Conservation (phyloP, 2,113 vertebrate species). For the Nothobranchius kuhntae region DNA sequence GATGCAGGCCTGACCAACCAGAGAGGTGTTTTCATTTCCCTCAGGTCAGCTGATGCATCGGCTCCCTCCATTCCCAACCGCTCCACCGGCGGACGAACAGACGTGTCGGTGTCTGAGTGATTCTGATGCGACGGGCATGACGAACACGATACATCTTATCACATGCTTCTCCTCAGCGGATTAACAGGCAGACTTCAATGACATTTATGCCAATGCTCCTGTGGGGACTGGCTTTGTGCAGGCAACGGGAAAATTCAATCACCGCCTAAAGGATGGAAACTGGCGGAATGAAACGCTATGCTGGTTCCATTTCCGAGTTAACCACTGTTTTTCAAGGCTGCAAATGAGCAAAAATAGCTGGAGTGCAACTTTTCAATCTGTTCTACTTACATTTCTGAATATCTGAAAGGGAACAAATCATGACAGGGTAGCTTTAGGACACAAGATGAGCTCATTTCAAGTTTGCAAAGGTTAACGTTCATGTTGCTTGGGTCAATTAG, state of each 20-base stretch:
- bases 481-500: too few species aligned
- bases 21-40: constrained; percentile 55
- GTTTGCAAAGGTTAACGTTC: too few species aligned
- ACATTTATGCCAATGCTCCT: constrained; percentile 64
- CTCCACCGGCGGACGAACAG: constrained; percentile 33
- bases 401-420: constrained; percentile 19
- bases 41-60: constrained; percentile 53
- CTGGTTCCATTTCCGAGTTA: constrained; percentile 71
- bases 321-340: constrained; percentile 59
- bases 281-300: constrained; percentile 68
- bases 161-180: constrained; percentile 77
- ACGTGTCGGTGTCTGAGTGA: constrained; percentile 53
- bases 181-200: constrained; percentile 68
- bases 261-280: constrained; percentile 72
- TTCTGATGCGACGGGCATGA: constrained; percentile 67
- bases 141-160: constrained; percentile 77
- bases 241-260: constrained; percentile 77
- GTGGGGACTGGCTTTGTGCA: constrained; percentile 73
- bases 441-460: background rate
- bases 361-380: constrained; percentile 43
- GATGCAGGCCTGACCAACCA: constrained; percentile 23
- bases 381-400: constrained; percentile 27
- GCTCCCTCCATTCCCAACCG: constrained; percentile 30
- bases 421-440: constrained; percentile 21
- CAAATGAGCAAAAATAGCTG: constrained; percentile 52